Percentiles rank a stretch among this genome's conserved stretches.
Evolutionary conservation across 2,113 vertebrate species (phyloP).

Genomic region (Pongo pygmaeus): DNA sequence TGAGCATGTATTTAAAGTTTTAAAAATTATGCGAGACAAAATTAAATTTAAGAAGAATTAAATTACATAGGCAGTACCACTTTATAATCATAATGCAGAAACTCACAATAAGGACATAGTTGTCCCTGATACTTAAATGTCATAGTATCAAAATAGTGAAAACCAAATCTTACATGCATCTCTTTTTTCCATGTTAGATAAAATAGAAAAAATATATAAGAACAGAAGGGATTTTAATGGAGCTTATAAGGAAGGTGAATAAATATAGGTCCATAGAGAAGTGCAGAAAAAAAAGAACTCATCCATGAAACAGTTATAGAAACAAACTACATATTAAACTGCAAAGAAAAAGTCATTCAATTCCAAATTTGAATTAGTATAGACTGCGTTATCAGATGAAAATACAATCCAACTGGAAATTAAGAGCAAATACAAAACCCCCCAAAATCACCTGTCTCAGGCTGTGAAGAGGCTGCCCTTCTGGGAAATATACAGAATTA

Average conservation of each 20-base stretch:
- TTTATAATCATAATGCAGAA: background rate
- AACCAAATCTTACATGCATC: background rate
- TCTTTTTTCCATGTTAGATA: background rate
- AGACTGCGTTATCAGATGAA: background rate
- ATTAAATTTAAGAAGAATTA: background rate
- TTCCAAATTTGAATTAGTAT: conserved; percentile 6
- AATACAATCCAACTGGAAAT: background rate
- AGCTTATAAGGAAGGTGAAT: background rate
- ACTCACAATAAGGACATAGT: background rate
- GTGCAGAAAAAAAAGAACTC: background rate
- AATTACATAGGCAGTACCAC: background rate
- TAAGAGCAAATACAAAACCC: background rate
- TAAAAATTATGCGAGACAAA: conserved; percentile 28
- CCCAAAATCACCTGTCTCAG: background rate
- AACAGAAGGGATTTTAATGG: background rate
- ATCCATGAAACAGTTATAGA: background rate
- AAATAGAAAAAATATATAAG: background rate
- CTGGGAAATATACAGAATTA: background rate
- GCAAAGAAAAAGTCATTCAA: conserved; percentile 21
- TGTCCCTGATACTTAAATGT: conserved; percentile 6
- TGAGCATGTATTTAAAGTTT: conserved; percentile 4
- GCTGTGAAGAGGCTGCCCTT: background rate
- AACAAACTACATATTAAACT: background rate
- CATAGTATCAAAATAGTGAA: background rate
- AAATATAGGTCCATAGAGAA: background rate